A percentile compares a stretch with the other conserved stretches of the same genome.
phyloP scores from a whole-genome alignment of 1,140 invertebrate species.

The Drosophila mojavensis region DNA sequence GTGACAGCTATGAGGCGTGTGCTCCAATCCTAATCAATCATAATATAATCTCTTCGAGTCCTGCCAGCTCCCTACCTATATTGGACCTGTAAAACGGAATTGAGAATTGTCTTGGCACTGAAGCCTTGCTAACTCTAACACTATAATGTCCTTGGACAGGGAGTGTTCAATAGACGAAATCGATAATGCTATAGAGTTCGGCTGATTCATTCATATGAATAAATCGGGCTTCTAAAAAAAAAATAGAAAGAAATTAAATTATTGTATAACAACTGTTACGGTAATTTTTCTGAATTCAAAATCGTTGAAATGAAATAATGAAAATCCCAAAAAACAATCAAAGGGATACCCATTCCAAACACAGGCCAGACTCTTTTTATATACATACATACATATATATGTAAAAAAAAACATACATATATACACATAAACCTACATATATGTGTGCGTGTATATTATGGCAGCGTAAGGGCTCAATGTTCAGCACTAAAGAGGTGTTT shows the following conservation, averaged over 20 bases:
- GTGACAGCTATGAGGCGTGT: too few relatives aligned
- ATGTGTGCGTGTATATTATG: not conserved
- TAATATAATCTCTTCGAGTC: too few relatives aligned
- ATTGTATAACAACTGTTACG: constrained; percentile 78
- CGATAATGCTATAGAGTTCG: too few relatives aligned
- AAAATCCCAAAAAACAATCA: constrained; percentile 83
- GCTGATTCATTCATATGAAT: too few relatives aligned
- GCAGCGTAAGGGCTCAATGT: constrained; percentile 19
- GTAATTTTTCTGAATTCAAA: constrained; percentile 77
- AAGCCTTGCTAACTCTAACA: too few relatives aligned
- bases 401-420: not conserved
- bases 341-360: constrained; percentile 60
- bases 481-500: constrained; percentile 32
- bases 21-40: too few relatives aligned
- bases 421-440: not conserved
- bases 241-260: constrained; percentile 65
- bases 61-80: too few relatives aligned
- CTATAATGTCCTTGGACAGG: too few relatives aligned
- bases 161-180: too few relatives aligned
- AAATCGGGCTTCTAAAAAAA: too few relatives aligned
- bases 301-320: constrained; percentile 82
- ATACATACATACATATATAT: constrained; percentile 4
- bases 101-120: too few relatives aligned
- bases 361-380: constrained; percentile 14
- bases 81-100: too few relatives aligned